phyloP scores from a whole-genome alignment of 2,113 vertebrate species.

The Podarcis muralis region DNA sequence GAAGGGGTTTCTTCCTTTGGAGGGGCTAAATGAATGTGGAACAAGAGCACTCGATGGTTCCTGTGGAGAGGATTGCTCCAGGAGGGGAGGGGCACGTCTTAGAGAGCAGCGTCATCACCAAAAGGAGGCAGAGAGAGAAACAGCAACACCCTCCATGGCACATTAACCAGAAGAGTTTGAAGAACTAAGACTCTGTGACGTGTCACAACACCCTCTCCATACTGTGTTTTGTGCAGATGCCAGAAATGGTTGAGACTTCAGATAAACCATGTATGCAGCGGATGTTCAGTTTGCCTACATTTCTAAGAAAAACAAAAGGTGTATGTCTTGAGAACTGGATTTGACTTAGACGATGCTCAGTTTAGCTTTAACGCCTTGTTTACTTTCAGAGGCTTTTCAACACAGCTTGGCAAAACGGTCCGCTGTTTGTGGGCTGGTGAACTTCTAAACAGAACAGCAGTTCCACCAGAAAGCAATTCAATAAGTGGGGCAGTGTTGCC shows the following conservation, averaged over 20 bases:
- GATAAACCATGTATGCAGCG: background rate
- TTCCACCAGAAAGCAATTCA: background rate
- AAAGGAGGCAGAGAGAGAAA: background rate
- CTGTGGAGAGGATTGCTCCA: background rate
- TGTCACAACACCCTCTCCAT: conserved; percentile 27
- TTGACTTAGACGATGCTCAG: background rate
- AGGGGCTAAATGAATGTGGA: fast-evolving
- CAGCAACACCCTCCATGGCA: background rate
- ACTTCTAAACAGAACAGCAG: background rate
- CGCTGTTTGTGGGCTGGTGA: background rate
- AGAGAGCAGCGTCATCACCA: fast-evolving
- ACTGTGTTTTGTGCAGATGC: conserved; percentile 50
- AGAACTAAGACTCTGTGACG: background rate
- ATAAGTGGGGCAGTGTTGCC: background rate
- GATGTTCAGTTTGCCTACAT: background rate
- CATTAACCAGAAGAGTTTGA: conserved; percentile 14
- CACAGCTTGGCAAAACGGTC: background rate
- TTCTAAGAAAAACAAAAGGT: background rate
- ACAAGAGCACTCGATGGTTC: background rate
- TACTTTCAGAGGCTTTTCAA: background rate
- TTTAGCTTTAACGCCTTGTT: background rate
- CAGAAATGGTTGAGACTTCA: conserved; percentile 49
- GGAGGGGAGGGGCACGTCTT: fast-evolving
- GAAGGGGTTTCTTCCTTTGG: fast-evolving
- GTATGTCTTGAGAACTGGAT: background rate